Evolutionary conservation across 2,113 vertebrate genomes (phyloP).

Genomic region (Chascanopsetta lugubris): DNA sequence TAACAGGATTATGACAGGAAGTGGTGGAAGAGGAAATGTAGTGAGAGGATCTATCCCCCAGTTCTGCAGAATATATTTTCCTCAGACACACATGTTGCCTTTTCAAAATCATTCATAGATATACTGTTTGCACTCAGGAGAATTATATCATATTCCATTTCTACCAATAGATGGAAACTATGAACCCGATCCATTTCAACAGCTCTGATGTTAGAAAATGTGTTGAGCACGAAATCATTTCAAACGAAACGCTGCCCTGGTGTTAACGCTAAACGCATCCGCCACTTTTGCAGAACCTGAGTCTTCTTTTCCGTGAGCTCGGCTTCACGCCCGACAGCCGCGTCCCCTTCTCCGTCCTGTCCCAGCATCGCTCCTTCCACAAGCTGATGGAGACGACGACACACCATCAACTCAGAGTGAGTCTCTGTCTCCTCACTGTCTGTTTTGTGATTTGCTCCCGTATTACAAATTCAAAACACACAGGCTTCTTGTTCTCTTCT

Average conservation of each 20-base stretch:
- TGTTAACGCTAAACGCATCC: not conserved
- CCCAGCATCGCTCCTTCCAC: slow-evolving; percentile 84
- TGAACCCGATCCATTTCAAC: too few relatives aligned
- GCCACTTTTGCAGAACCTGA: slow-evolving; percentile 62
- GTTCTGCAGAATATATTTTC: not conserved
- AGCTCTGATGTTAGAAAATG: too few relatives aligned
- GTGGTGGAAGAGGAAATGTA: not conserved
- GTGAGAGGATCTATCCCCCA: not conserved
- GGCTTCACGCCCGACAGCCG: slow-evolving; percentile 72
- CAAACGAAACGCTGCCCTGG: not conserved
- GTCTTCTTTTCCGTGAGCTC: slow-evolving; percentile 82
- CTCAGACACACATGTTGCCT: too few relatives aligned
- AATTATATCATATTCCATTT: too few relatives aligned
- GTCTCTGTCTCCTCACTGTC: slow-evolving; percentile 56
- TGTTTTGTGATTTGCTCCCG: not conserved
- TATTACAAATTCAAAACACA: not conserved
- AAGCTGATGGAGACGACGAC: slow-evolving; percentile 79
- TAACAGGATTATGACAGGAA: too few relatives aligned
- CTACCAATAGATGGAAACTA: too few relatives aligned
- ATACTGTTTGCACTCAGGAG: too few relatives aligned
- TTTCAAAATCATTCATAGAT: too few relatives aligned
- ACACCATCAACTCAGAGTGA: slow-evolving; percentile 84
- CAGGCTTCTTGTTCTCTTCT: not conserved
- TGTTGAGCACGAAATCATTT: not conserved
- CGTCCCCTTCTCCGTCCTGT: slow-evolving; percentile 80